phyloP scores from a whole-genome alignment of 2,797 vertebrate genomes.

The Oryzias dopingdopingensis region DNA sequence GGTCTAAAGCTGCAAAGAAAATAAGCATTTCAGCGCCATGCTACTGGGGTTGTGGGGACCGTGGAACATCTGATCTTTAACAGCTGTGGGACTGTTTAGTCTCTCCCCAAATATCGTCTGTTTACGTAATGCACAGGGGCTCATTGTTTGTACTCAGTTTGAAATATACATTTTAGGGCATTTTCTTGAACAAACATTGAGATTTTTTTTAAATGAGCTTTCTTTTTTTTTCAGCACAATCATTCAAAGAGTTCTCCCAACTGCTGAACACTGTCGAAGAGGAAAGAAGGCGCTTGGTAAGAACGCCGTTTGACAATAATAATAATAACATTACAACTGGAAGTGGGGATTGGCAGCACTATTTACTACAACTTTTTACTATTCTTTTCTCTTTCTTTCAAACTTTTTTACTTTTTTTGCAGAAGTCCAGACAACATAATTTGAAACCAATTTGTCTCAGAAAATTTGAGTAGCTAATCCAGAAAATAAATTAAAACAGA shows the following conservation, averaged over 20 bases:
- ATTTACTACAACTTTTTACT: not conserved
- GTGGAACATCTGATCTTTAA: slow-evolving; percentile 64
- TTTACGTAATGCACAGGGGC: slow-evolving; percentile 19
- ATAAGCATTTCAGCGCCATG: slow-evolving; percentile 62
- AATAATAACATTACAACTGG: not conserved
- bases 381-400: not conserved
- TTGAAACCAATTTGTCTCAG: not conserved
- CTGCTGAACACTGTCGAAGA: slow-evolving; percentile 93
- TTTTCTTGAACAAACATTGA: slow-evolving; percentile 21
- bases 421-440: slow-evolving; percentile 3
- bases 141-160: slow-evolving; percentile 17
- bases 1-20: slow-evolving; percentile 45
- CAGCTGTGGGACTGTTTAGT: slow-evolving; percentile 19
- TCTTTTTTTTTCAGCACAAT: slow-evolving; percentile 83
- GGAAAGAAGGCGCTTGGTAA: slow-evolving; percentile 90
- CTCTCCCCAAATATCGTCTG: not conserved
- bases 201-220: not conserved
- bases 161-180: slow-evolving; percentile 18
- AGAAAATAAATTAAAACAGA: not conserved
- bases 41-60: slow-evolving; percentile 37
- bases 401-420: slow-evolving; percentile 8
- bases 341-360: not conserved
- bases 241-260: slow-evolving; percentile 93
- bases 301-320: slow-evolving; percentile 39
- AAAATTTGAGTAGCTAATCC: not conserved